Conservation (phyloP, 2,113 vertebrate species). For the Trogon surrucura region DNA sequence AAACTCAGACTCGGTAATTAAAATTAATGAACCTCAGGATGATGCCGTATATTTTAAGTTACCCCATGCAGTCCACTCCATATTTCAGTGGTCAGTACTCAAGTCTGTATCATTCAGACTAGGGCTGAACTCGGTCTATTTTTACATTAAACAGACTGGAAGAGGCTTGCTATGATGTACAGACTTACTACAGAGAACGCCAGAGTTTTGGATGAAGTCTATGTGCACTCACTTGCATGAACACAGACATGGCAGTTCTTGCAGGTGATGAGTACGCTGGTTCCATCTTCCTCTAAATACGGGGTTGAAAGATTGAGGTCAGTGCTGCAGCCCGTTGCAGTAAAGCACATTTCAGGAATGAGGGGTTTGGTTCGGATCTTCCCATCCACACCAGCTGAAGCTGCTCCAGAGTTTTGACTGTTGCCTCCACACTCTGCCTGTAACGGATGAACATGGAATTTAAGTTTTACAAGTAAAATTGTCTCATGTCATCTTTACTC, state of each 20-base stretch:
- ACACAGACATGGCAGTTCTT: slow-evolving; percentile 91
- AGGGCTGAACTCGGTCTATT: background rate
- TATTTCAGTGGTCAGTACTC: background rate
- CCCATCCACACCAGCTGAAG: slow-evolving; percentile 44
- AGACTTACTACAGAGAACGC: background rate
- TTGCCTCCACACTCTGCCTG: slow-evolving; percentile 82
- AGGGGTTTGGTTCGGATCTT: slow-evolving; percentile 89
- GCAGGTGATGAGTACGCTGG: slow-evolving; percentile 90
- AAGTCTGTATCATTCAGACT: background rate
- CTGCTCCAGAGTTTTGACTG: slow-evolving; percentile 59
- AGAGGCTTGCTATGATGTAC: background rate
- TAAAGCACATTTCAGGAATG: slow-evolving; percentile 98
- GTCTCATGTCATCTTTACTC: background rate
- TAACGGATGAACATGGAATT: background rate
- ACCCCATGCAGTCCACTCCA: background rate
- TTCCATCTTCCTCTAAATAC: slow-evolving; percentile 89
- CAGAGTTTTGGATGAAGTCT: background rate
- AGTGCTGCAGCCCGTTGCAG: slow-evolving; percentile 82
- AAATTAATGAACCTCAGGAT: accelerated
- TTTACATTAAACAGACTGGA: background rate
- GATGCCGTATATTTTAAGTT: background rate
- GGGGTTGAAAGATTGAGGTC: slow-evolving; percentile 91
- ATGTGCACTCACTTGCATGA: slow-evolving; percentile 89
- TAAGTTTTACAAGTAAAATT: background rate
- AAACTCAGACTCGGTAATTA: background rate